phyloP scores from a whole-genome alignment of 1,140 invertebrate species.

The Caenorhabditis brenneri region DNA sequence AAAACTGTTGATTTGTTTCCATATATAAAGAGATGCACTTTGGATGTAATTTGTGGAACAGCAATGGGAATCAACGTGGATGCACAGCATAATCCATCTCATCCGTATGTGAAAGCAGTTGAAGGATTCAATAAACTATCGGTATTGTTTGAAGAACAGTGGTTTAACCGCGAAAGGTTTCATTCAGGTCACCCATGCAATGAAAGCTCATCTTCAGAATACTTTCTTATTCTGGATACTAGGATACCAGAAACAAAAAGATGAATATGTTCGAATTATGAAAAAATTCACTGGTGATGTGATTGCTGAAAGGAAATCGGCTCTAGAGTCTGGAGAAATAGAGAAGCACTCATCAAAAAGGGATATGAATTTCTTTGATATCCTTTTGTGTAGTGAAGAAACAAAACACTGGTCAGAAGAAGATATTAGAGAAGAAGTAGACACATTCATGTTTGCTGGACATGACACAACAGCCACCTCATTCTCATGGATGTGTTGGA shows the following conservation, averaged over 20 bases:
- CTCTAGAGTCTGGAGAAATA: slow-evolving; percentile 47
- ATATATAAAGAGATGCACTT: not conserved
- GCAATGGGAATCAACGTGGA: not conserved
- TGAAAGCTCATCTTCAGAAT: not conserved
- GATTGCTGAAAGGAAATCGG: slow-evolving; percentile 19
- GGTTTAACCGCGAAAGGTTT: not conserved
- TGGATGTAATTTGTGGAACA: not conserved
- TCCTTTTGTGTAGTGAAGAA: slow-evolving; percentile 82
- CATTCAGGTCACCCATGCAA: not conserved
- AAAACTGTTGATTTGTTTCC: not conserved
- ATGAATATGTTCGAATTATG: not conserved
- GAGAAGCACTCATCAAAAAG: slow-evolving; percentile 43
- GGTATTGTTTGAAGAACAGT: not conserved
- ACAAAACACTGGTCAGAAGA: slow-evolving; percentile 76
- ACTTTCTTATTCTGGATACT: not conserved
- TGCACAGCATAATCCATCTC: not conserved
- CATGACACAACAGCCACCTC: slow-evolving; percentile 89
- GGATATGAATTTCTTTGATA: slow-evolving; percentile 84
- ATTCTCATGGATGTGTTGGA: slow-evolving; percentile 76
- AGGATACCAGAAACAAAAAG: not conserved
- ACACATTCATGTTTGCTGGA: slow-evolving; percentile 82
- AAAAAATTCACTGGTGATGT: not conserved
- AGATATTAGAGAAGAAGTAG: slow-evolving; percentile 78
- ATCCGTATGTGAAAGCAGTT: not conserved
- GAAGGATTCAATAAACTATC: not conserved